Base-by-base conservation (phyloP, 2,113 vertebrate genomes). In the Gila orcuttii region DNA sequence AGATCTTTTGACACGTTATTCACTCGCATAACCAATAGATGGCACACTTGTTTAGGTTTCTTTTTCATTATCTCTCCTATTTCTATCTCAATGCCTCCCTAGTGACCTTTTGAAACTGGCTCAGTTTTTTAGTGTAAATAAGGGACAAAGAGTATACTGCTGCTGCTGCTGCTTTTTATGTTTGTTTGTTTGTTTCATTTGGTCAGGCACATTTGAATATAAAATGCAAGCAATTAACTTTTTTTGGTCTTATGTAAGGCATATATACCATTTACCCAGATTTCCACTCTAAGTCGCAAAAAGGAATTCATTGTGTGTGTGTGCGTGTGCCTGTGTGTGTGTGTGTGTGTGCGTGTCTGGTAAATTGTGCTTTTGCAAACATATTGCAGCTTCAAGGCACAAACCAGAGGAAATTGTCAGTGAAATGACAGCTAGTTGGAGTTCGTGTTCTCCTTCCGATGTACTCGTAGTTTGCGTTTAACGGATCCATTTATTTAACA, bases 361-460 rank as follows among this genome's bases (percentile, higher is more conserved):
- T 62, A 42, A 74, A 79, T 19, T 31, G 82, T 86, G 47, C 79
- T 81, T 60, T 64, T 52, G 80, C 66, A 82, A 84, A 82, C 23
- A 55, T 79, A 39, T 91, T 88, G 88, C 71, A 85, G 85, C 60
- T 81, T 73, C 80, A 81, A 69, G 79, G 81, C 64, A 85, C 52
- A 76, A 86, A 87, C 21, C 17, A 75, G 39, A 80, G 85, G 81
- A 77, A 77, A 82, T 68, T 33, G 76, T 79, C 82, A 42, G n/a
- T 42, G 55, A 84, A 84, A 86, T 84, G 85, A 84, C 82, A 87
- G 45, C 73, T 86, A 10, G 33, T 57, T 23, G 59, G 87, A 90
- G 89, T 88, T 85, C 23, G 83, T 80, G 81, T 73, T 69, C 68
- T 86, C 79, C 87, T 89, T 87, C 85, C 79, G 88, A 83, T 92